phyloP scores from a whole-genome alignment of 2,888 invertebrate genomes.

The Phortica okadai region DNA sequence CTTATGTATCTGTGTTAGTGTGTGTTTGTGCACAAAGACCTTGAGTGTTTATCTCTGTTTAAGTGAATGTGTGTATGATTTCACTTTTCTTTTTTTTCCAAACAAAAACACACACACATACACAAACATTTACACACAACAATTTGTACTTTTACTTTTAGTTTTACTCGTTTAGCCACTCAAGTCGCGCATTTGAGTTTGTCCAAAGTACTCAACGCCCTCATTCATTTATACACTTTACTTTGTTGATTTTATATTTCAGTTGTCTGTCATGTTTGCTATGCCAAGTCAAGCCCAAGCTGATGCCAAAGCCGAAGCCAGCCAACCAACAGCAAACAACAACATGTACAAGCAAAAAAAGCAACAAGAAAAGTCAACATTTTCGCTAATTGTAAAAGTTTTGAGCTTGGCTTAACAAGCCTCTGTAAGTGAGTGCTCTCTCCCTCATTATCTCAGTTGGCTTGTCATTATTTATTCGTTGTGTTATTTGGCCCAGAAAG shows the following conservation, averaged over 20 bases:
- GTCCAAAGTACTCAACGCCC: neutral
- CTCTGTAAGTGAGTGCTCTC: neutral
- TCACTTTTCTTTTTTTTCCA: no score
- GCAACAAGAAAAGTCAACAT: neutral
- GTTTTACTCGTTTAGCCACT: neutral
- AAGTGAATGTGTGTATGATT: no score
- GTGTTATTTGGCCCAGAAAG: neutral
- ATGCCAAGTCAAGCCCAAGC: neutral
- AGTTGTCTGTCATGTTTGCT: constrained; percentile 7
- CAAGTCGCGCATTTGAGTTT: neutral
- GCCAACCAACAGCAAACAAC: neutral
- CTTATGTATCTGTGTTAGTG: neutral
- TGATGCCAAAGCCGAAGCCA: neutral
- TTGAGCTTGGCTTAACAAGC: neutral
- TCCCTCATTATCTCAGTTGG: no score
- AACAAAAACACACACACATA: neutral
- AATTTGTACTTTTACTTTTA: constrained; percentile 6
- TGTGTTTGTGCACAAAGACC: neutral
- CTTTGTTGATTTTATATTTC: constrained; percentile 3
- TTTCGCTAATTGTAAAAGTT: constrained; percentile 60
- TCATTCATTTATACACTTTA: neutral
- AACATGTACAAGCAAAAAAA: neutral
- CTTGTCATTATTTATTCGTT: no score
- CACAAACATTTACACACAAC: neutral
- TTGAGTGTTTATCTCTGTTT: neutral